Evolutionary conservation across 2,888 invertebrate species (phyloP).

Genomic region (Aethes cnicana): DNA sequence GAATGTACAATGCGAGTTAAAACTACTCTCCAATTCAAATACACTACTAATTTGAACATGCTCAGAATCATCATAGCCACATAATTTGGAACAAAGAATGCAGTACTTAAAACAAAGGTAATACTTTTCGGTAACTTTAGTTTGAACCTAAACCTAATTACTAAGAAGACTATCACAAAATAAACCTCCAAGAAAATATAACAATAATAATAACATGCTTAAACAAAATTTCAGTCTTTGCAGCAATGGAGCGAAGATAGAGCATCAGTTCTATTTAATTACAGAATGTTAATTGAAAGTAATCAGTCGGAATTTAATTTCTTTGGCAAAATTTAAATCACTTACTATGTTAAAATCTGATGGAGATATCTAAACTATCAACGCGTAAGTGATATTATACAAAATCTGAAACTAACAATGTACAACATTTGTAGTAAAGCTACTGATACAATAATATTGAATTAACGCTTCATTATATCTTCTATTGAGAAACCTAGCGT

Average conservation of each 20-base stretch:
- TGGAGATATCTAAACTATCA: no score
- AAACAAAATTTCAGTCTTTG: constrained; percentile 74
- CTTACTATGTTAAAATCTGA: constrained; percentile 11
- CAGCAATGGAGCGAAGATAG: constrained; percentile 48
- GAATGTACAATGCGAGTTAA: constrained; percentile 43
- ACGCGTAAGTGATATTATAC: constrained; percentile 40
- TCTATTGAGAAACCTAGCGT: constrained; percentile 91
- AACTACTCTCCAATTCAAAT: constrained; percentile 36
- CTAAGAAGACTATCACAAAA: constrained; percentile 67
- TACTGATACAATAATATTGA: constrained; percentile 25
- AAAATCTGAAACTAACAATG: constrained; percentile 34
- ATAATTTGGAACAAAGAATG: constrained; percentile 59
- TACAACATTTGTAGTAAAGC: constrained; percentile 36
- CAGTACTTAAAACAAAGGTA: constrained; percentile 64
- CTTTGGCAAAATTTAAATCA: constrained; percentile 54
- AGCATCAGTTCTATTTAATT: constrained; percentile 3
- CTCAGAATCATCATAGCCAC: constrained; percentile 63
- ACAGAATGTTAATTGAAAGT: constrained; percentile 7
- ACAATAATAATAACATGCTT: constrained; percentile 55
- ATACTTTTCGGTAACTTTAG: constrained; percentile 81
- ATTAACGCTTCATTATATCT: constrained; percentile 93
- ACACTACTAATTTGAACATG: constrained; percentile 45
- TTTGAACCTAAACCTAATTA: constrained; percentile 57
- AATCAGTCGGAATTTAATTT: constrained; percentile 52
- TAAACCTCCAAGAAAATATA: constrained; percentile 74